Evolutionary conservation across 2,113 vertebrate genomes (phyloP), one percentile per base, ranked within the genome.

Genomic region (Scomber scombrus): DNA sequence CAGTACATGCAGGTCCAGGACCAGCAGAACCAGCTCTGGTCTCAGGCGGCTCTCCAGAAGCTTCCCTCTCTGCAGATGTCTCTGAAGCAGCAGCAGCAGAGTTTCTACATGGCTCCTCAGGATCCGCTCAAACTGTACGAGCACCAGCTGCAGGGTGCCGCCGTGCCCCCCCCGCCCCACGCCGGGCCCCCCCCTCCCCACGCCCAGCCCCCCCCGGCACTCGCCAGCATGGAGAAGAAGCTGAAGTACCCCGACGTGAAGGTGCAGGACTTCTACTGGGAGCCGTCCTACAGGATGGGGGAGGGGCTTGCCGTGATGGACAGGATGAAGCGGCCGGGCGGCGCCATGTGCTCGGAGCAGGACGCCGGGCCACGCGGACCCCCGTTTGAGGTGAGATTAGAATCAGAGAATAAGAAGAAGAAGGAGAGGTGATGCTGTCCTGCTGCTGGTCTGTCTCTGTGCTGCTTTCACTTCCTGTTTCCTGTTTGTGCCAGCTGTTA

Each of bases 261-360:
- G 89, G 91, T 97, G 92, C 95, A 96, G 78, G 97, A 98, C 64
- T 97, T 97, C 95, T 98, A 97, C 92, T 99, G 98, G 98, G 97
- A 98, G 66, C 92, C 96, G 23, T 84, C 96, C 10, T 98, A 97
- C 86, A 93, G 94, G 73, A 88, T 97, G 90, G 89, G 94, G 19
- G 97, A 97, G 43, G 95, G 92, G 9, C 93, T 84, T 57, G 45
- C 82, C 0, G 49, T 84, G 8, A 82, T 89, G 85, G 74, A 91
- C 65, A 61, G 89, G 13, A 88, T 97, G 93, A 98, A 97, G 82
- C 95, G 97, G 65, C 91, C 93, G 14, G 95, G 95, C 3, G 95
- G 95, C 19, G 95, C 95, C 10, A 95, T 97, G 90, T 96, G 95
- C 80, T 87, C 95, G 0, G 97, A 97, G 58, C 97, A 97, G 93